Conservation (phyloP, 2,888 invertebrate species). For the Glaucopsyche alexis region DNA sequence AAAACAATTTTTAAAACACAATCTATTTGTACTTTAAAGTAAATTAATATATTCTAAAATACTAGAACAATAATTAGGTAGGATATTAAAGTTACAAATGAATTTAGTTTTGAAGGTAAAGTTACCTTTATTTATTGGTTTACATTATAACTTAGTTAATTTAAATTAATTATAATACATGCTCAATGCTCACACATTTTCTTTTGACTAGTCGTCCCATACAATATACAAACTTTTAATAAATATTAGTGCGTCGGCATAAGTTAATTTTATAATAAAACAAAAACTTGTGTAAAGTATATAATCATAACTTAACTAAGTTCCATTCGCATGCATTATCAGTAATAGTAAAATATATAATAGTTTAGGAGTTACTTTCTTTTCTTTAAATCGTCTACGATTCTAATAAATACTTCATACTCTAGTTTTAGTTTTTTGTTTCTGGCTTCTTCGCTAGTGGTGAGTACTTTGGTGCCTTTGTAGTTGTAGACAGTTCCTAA, state of each 20-base stretch:
- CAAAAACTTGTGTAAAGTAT: constrained; percentile 20
- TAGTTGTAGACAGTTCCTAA: constrained; percentile 65
- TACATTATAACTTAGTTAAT: constrained; percentile 19
- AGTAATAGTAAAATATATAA: background rate
- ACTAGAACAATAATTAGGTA: background rate
- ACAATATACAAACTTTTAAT: constrained; percentile 7
- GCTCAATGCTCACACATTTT: constrained; percentile 12
- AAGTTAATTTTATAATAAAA: constrained; percentile 23
- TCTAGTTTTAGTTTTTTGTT: constrained; percentile 64
- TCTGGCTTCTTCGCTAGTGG: constrained; percentile 50
- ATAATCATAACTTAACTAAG: constrained; percentile 4
- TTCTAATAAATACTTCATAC: constrained; percentile 68
- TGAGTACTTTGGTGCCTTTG: constrained; percentile 61
- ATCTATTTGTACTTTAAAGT: background rate
- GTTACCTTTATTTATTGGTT: constrained; percentile 16
- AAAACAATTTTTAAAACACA: background rate
- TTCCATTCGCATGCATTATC: constrained; percentile 16
- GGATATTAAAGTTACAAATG: constrained; percentile 14
- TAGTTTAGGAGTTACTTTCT: constrained; percentile 25
- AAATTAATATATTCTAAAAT: background rate
- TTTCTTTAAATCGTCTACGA: constrained; percentile 54
- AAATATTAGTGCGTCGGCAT: background rate
- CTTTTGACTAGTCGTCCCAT: constrained; percentile 24
- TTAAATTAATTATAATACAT: constrained; percentile 23
- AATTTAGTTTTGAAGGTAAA: background rate